These are phyloP conservation scores for Cygnus buccinator DNA, from an alignment of 2,113 vertebrate genomes.

Conservation along the genomic window DNA sequence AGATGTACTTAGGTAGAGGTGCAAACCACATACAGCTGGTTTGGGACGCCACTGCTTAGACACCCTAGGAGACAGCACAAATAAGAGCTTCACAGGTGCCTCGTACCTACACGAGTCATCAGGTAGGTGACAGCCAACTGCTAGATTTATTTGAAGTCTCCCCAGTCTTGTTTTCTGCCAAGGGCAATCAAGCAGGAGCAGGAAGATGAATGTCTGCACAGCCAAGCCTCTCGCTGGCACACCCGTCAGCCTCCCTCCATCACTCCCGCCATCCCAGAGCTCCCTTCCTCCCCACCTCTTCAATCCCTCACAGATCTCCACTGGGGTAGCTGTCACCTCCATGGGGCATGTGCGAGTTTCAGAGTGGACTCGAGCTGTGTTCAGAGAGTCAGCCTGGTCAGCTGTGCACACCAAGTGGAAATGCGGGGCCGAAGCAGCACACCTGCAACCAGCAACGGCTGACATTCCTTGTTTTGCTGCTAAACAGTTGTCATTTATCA, in stretches of 20 bases:
- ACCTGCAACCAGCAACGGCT: fast-evolving
- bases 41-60: not conserved
- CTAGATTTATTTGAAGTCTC: not conserved
- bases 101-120: not conserved
- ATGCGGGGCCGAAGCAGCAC: fast-evolving
- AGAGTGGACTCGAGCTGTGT: not conserved
- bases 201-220: not conserved
- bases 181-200: not conserved
- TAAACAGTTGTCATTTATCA: not conserved
- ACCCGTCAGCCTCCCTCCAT: not conserved
- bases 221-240: not conserved
- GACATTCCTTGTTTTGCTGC: not conserved
- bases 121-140: not conserved
- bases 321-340: not conserved
- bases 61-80: not conserved
- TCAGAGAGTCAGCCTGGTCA: not conserved
- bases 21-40: fast-evolving
- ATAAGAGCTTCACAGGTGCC: not conserved
- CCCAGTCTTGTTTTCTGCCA: not conserved
- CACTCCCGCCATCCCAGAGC: not conserved
- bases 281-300: not conserved
- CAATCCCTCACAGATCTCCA: not conserved
- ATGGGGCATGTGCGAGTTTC: not conserved
- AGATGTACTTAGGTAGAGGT: too few relatives aligned
- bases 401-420: not conserved